phyloP scores from a whole-genome alignment of 2,888 invertebrate genomes.

The Azorinus chamasolen region DNA sequence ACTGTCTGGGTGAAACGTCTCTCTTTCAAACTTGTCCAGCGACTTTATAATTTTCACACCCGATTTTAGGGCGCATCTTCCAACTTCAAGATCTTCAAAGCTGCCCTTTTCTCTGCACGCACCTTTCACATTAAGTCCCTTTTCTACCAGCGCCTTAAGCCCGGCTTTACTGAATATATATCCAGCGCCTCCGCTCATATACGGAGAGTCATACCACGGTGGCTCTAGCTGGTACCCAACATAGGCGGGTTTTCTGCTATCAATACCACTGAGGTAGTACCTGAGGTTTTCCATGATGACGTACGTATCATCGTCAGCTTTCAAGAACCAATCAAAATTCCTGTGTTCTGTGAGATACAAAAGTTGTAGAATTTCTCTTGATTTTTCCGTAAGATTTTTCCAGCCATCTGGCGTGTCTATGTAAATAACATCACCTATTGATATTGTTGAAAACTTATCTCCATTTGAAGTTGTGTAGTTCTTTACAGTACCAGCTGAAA shows the following conservation, averaged over 20 bases:
- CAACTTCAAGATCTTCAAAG: constrained; percentile 61
- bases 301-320: constrained; percentile 64
- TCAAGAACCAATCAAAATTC: constrained; percentile 64
- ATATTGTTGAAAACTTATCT: constrained; percentile 47
- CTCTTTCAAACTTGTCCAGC: constrained; percentile 57
- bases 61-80: constrained; percentile 47
- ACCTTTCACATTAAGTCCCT: constrained; percentile 46
- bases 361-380: constrained; percentile 49
- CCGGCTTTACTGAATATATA: constrained; percentile 60
- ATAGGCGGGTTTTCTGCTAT: constrained; percentile 44
- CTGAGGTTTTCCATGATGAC: constrained; percentile 61
- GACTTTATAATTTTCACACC: constrained; percentile 56
- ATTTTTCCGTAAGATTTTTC: constrained; percentile 57
- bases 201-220: constrained; percentile 55
- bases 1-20: constrained; percentile 62
- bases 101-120: constrained; percentile 49
- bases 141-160: constrained; percentile 47
- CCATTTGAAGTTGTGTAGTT: constrained; percentile 50
- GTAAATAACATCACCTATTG: constrained; percentile 54
- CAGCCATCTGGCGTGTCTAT: constrained; percentile 62
- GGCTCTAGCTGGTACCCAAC: constrained; percentile 60
- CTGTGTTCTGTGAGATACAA: constrained; percentile 51
- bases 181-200: constrained; percentile 66
- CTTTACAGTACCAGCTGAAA: constrained; percentile 37
- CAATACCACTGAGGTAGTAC: constrained; percentile 38